Evolutionary conservation across 2,113 vertebrate species (phyloP).

Genomic region (Oryzias melastigma): DNA sequence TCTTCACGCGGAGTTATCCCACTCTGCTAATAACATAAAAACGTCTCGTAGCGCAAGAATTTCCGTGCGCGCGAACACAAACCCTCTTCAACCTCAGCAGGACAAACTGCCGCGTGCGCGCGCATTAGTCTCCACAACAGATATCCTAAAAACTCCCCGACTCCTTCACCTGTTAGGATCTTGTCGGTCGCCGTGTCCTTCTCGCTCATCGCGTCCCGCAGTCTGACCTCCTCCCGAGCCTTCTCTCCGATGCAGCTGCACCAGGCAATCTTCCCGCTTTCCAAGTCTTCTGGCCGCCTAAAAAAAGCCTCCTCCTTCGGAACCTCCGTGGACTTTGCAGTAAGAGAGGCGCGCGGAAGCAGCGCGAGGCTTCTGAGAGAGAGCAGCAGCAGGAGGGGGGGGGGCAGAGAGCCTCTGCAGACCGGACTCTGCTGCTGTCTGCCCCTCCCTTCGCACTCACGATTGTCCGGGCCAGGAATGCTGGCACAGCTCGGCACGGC

Average conservation of each 20-base stretch:
- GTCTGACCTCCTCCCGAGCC: constrained; percentile 51
- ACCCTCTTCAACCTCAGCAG: not conserved
- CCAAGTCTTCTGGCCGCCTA: constrained; percentile 28
- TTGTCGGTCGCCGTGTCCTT: constrained; percentile 63
- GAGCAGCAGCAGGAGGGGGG: constrained; percentile 19
- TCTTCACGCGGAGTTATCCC: no score
- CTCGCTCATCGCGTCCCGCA: constrained; percentile 70
- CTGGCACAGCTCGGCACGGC: no score
- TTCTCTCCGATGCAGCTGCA: constrained; percentile 57
- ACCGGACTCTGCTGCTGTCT: not conserved
- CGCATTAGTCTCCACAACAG: no score
- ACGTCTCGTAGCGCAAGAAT: no score
- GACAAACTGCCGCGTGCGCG: no score
- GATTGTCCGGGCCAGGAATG: no score
- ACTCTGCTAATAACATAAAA: no score
- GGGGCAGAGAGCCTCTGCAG: constrained; percentile 27
- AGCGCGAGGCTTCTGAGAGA: constrained; percentile 19
- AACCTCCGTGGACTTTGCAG: not conserved
- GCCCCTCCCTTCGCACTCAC: no score
- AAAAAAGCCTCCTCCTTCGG: not conserved
- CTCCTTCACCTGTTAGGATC: constrained; percentile 61
- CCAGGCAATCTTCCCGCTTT: constrained; percentile 58
- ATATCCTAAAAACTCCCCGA: no score
- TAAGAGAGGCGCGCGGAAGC: not conserved
- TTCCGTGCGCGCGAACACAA: no score